phyloP scores from a whole-genome alignment of 2,797 vertebrate genomes.

The Triplophysa bombifrons region DNA sequence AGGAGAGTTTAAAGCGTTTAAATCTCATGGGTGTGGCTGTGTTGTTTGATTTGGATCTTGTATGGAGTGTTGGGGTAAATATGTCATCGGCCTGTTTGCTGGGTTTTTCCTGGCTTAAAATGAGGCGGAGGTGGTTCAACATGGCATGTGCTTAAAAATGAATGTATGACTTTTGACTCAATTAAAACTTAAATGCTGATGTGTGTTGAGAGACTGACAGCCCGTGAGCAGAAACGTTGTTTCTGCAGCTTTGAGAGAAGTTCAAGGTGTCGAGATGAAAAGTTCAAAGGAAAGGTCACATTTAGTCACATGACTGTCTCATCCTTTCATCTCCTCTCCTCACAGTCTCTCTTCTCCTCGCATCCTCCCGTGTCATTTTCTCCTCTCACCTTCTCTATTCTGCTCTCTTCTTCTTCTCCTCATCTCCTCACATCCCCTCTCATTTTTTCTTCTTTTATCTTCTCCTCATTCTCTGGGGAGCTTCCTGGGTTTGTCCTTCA shows the following conservation, averaged over 20 bases:
- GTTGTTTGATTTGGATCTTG: slow-evolving; percentile 1
- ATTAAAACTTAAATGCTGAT: not conserved
- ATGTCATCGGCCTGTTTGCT: not conserved
- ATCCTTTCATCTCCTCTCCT: not conserved
- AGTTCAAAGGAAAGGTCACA: slow-evolving; percentile 14
- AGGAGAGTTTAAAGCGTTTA: slow-evolving; percentile 47
- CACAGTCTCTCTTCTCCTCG: not conserved
- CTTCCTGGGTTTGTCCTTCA: slow-evolving; percentile 1
- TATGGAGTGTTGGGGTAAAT: not conserved
- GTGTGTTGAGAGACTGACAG: not conserved
- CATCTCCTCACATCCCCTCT: not conserved
- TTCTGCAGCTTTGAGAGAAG: not conserved
- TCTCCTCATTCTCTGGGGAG: slow-evolving; percentile 10
- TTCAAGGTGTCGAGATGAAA: slow-evolving; percentile 13
- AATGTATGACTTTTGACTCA: not conserved
- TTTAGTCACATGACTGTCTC: not conserved
- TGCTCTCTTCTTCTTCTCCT: not conserved
- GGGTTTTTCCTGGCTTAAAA: too few relatives aligned
- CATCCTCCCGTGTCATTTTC: not conserved
- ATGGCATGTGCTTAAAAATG: not conserved
- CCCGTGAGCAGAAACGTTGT: not conserved
- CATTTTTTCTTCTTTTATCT: slow-evolving; percentile 11
- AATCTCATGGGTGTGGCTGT: slow-evolving; percentile 22
- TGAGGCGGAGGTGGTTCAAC: too few relatives aligned
- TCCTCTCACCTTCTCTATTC: not conserved